Evolutionary conservation across 2,888 invertebrate genomes (phyloP), one percentile per base, ranked within the genome.

Genomic region (Sarcophaga carnaria): DNA sequence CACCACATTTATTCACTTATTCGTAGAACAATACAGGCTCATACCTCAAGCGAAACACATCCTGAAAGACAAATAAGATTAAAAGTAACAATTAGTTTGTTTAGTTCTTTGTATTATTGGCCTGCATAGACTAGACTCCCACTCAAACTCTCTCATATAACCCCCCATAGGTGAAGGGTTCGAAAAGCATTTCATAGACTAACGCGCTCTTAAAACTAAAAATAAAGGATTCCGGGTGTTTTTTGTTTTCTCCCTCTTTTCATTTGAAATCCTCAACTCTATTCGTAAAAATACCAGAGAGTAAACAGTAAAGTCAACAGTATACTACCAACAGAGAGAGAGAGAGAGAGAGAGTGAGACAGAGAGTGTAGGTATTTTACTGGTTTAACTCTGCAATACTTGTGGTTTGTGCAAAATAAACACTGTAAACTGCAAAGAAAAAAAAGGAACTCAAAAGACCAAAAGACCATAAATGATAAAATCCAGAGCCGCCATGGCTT

Each of bases 51-150:
- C 20, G 27, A 12, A 6, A 20, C 20, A 74, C 22, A 47, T 27
- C 69, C 62, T 17, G 3, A 54, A 76, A 70, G 63, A 70, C 63
- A 76, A 70, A 81, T 45, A 70, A 54, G 54, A 76, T 75, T 62
- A 69, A 70, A 80, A 80, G 74, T 80, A 67, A 69, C 81, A 76
- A 82, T 76, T 82, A 75, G 70, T 76, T 80, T 54, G n/a, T 64
- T 4, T 37, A 54, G 59, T 84, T 70, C 14, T 20, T 47, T 75
- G 60, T 62, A 25, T 49, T 3, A 20, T 27, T 4, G 27, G n/a
- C 14, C 49, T 47, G n/a, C 45, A 54, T 17, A 54, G 12, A 17
- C 17, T 54, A 37, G 8, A 37, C 37, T 8, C 8, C 37, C 37
- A 8, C 17, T 5, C 54, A 49, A 49, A 49, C 49, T 49, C 17